Evolutionary conservation across 1,140 invertebrate species (phyloP).

Genomic region (Rhyacophila brunnea): DNA sequence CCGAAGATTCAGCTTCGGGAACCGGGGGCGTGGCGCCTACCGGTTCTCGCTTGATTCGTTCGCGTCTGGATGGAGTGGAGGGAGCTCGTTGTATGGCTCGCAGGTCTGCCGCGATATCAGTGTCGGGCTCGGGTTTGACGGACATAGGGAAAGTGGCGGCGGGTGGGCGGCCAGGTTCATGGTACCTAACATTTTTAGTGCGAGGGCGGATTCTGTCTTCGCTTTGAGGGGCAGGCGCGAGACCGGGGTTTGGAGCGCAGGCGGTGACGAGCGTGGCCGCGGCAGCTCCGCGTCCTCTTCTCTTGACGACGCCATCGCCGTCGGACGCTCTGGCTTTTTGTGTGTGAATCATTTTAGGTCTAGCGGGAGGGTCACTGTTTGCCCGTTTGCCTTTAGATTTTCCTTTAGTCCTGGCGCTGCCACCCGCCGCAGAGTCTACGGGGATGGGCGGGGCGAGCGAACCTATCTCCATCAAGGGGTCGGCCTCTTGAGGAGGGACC

Average conservation of each 20-base stretch:
- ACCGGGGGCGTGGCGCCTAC: not conserved
- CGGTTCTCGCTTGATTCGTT: constrained; percentile 17
- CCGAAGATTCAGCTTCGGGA: not conserved
- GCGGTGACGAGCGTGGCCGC: constrained; percentile 33
- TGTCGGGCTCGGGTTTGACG: constrained; percentile 43
- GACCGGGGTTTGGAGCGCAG: not conserved
- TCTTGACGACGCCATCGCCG: constrained; percentile 49
- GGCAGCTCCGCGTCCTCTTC: constrained; percentile 44
- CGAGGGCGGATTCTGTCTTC: constrained; percentile 57
- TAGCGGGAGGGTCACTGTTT: constrained; percentile 42
- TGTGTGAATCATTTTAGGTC: constrained; percentile 74
- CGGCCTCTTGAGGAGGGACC: constrained; percentile 33
- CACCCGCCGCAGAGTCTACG: constrained; percentile 53
- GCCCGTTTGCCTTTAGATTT: constrained; percentile 42
- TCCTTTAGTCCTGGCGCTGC: constrained; percentile 45
- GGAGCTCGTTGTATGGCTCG: constrained; percentile 41
- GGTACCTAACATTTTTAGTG: constrained; percentile 65
- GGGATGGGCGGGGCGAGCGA: constrained; percentile 11
- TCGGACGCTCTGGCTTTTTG: constrained; percentile 61
- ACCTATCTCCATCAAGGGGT: constrained; percentile 41
- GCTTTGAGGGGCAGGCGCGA: constrained; percentile 8
- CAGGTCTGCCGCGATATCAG: constrained; percentile 43
- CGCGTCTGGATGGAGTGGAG: constrained; percentile 9
- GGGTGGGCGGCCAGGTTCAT: constrained; percentile 52
- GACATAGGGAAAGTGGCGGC: constrained; percentile 51